Base-by-base conservation (phyloP, 2,888 invertebrate species). In the Muscina levida region DNA sequence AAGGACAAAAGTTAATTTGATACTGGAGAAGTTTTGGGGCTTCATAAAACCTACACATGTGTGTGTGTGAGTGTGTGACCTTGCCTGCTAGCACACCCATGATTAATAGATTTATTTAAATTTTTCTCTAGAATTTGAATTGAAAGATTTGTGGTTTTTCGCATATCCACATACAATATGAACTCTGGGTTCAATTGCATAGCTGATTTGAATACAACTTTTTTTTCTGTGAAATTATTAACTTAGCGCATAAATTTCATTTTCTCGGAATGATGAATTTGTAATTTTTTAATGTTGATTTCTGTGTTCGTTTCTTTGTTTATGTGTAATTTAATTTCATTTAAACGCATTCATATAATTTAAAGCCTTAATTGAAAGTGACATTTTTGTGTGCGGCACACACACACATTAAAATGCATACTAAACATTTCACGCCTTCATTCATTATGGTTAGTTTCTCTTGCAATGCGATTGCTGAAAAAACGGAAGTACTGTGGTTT, bases 291-390 rank as follows among this genome's bases (percentile, higher is more conserved):
- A n/a, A n/a, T n/a, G n/a, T n/a, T n/a, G n/a, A n/a, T n/a, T n/a
- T n/a, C n/a, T 57, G 66, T 65, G 59, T 13, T 2, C n/a, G 44
- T 71, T 42, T 46, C 71, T 46, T 31, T 67, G 39, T 76, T 56
- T 65, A 37, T n/a, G n/a, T n/a, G n/a, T 72, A 75, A 76, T 80
- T 72, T 80, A 80, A 80, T 80, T 19, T 62, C 3, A 75, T 46
- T 81, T 68, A 71, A 72, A 56, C 17, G 17, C 3, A 31, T 10
- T 37, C 62, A 62, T 51, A 48, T 68, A 62, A 77, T 73, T 76
- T 66, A 70, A 67, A 65, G 74, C 53, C 71, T 80, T 77, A 77
- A 80, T 80, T 77, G 70, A 68, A 46, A 74, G 67, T 72, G 81
- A 72, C 81, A 81, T 59, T 74, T 56, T 48, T 53, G 53, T 13